Percentiles rank a stretch among this genome's conserved stretches.
These are phyloP conservation scores for Rhopalosiphum nymphaeae DNA, from an alignment of 2,888 invertebrate species.

Conservation along the genomic window DNA sequence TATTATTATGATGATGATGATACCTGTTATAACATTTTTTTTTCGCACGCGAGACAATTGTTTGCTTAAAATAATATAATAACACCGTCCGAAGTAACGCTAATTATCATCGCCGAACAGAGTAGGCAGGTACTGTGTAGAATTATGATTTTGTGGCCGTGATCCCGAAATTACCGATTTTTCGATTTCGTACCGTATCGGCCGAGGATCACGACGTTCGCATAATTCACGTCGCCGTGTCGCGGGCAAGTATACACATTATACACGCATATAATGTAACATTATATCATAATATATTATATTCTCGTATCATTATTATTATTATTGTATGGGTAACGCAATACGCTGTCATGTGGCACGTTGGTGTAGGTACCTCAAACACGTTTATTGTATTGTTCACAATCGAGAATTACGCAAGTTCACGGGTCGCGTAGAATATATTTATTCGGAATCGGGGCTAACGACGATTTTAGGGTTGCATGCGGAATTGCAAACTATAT, in stretches of 20 bases:
- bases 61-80: slow-evolving; percentile 11
- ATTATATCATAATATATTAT: not conserved
- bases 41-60: slow-evolving; percentile 17
- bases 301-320: not conserved
- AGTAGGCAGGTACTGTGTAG: not conserved
- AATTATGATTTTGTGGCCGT: not conserved
- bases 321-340: not conserved
- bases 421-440: slow-evolving; percentile 3
- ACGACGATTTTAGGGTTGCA: slow-evolving; percentile 38
- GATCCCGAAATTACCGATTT: slow-evolving; percentile 46
- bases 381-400: slow-evolving; percentile 27
- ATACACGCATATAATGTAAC: not conserved
- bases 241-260: not conserved
- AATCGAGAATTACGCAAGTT: slow-evolving; percentile 36
- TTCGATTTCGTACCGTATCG: slow-evolving; percentile 31
- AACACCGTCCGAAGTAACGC: not conserved
- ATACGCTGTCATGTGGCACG: not conserved
- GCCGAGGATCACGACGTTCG: slow-evolving; percentile 1
- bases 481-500: not conserved
- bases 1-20: not conserved
- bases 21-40: not conserved
- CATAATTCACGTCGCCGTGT: not conserved
- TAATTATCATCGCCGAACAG: not conserved
- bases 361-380: not conserved
- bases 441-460: not conserved